phyloP scores from a whole-genome alignment of 2,797 vertebrate species.

The Ceyx erithaca region DNA sequence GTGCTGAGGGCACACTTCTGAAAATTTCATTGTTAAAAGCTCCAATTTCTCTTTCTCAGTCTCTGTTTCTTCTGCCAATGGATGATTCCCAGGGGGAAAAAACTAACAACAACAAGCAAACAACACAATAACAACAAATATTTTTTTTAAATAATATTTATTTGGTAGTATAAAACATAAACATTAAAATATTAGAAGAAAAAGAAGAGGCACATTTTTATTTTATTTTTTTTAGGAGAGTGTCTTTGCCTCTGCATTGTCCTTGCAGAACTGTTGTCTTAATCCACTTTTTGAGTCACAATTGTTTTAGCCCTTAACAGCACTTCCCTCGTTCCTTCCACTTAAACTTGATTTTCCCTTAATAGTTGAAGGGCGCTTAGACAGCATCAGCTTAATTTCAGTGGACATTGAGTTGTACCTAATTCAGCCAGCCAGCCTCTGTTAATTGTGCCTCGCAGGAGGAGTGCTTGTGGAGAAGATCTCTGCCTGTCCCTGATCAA shows the following conservation, averaged over 20 bases:
- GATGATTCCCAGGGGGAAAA: background rate
- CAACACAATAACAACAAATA: too few species aligned
- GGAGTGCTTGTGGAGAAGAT: slow-evolving; percentile 61
- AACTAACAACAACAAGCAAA: background rate
- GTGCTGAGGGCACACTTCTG: background rate
- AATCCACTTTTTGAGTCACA: slow-evolving; percentile 49
- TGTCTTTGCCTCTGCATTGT: background rate
- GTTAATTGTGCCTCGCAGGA: slow-evolving; percentile 81
- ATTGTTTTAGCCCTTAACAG: slow-evolving; percentile 52
- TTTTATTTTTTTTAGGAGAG: background rate
- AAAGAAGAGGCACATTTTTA: background rate
- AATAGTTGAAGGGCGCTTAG: slow-evolving; percentile 78
- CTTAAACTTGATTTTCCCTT: slow-evolving; percentile 73
- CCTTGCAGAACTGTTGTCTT: slow-evolving; percentile 57
- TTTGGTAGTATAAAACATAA: background rate
- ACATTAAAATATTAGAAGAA: background rate
- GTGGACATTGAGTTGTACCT: slow-evolving; percentile 83
- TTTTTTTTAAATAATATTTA: background rate
- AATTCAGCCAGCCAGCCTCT: slow-evolving; percentile 83
- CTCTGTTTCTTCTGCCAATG: background rate
- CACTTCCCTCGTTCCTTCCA: slow-evolving; percentile 64
- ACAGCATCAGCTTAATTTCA: slow-evolving; percentile 80
- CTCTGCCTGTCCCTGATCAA: slow-evolving; percentile 75
- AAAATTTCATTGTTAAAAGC: background rate
- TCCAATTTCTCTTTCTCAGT: background rate